Percentiles rank a stretch among this genome's conserved stretches.
Conservation (phyloP, 2,888 invertebrate genomes). For the Gastrophysa polygoni region DNA sequence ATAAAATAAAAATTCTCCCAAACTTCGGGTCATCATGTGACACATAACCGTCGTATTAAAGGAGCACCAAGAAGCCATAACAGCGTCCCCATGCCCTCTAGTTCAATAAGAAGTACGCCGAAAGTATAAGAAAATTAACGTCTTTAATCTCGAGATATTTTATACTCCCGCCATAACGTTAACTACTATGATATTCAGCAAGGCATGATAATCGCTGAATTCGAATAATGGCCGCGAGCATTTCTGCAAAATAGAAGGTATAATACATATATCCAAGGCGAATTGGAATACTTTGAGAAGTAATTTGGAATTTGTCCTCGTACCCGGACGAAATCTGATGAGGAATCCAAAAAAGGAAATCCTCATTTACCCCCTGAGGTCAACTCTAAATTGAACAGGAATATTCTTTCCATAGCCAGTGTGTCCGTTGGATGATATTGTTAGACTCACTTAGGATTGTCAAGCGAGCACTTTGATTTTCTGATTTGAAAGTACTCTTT, state of each 20-base stretch:
- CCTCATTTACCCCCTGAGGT: no score
- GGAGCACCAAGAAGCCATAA: background rate
- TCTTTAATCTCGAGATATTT: background rate
- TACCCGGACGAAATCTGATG: background rate
- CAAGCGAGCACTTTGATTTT: no score
- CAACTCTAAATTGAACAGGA: no score
- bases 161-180: constrained; percentile 33
- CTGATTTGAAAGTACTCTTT: no score
- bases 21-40: background rate
- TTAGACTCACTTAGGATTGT: no score
- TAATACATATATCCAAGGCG: constrained; percentile 22
- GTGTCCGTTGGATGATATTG: no score
- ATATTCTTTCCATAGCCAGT: no score
- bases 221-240: constrained; percentile 44
- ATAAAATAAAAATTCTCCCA: background rate
- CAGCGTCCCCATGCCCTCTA: background rate
- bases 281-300: constrained; percentile 55
- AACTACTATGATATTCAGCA: constrained; percentile 49
- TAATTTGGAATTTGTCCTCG: constrained; percentile 53
- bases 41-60: background rate
- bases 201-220: constrained; percentile 50
- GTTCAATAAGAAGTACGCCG: background rate
- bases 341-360: background rate
- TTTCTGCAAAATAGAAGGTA: constrained; percentile 34
- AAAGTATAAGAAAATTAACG: constrained; percentile 7